Percentiles rank a stretch among this genome's conserved stretches.
Evolutionary conservation across 2,797 vertebrate genomes (phyloP).

Genomic region (Enteromius viviparus): DNA sequence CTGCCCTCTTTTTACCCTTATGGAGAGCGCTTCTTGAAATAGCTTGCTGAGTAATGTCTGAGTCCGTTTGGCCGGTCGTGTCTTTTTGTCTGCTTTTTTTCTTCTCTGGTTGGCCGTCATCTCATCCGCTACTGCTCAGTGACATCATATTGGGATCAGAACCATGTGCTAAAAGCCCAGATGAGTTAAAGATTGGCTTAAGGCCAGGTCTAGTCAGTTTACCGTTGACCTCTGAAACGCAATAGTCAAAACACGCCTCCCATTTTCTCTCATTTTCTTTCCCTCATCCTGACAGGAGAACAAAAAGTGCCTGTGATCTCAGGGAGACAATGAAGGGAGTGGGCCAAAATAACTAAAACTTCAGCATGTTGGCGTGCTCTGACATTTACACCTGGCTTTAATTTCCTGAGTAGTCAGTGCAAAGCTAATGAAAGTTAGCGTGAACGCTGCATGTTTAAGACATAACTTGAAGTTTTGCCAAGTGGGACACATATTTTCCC

Average conservation of each 20-base stretch:
- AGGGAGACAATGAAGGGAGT: conserved; percentile 59
- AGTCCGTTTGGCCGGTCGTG: conserved; percentile 65
- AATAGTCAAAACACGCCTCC: conserved; percentile 49
- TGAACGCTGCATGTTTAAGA: conserved; percentile 25
- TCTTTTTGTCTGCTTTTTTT: conserved; percentile 51
- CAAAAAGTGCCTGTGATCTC: conserved; percentile 58
- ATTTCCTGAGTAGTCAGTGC: conserved; percentile 65
- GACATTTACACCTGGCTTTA: conserved; percentile 69
- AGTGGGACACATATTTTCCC: conserved; percentile 21
- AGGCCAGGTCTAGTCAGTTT: conserved; percentile 52
- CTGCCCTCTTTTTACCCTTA: conserved; percentile 56
- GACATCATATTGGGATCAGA: conserved; percentile 59
- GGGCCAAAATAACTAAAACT: conserved; percentile 49
- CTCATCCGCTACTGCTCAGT: conserved; percentile 56
- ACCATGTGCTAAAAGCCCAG: conserved; percentile 61
- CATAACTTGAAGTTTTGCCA: conserved; percentile 20
- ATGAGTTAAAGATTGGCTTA: conserved; percentile 48
- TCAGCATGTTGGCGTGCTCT: conserved; percentile 62
- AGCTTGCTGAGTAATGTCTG: conserved; percentile 78
- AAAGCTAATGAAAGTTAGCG: conserved; percentile 57
- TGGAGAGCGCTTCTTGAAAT: conserved; percentile 72
- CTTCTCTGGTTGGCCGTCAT: conserved; percentile 56
- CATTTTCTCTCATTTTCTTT: conserved; percentile 34
- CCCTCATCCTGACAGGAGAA: conserved; percentile 39
- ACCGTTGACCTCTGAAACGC: conserved; percentile 59